Percentiles rank a stretch among this genome's conserved stretches.
phyloP scores from a whole-genome alignment of 2,888 invertebrate species.

The Hartigia nigra region DNA sequence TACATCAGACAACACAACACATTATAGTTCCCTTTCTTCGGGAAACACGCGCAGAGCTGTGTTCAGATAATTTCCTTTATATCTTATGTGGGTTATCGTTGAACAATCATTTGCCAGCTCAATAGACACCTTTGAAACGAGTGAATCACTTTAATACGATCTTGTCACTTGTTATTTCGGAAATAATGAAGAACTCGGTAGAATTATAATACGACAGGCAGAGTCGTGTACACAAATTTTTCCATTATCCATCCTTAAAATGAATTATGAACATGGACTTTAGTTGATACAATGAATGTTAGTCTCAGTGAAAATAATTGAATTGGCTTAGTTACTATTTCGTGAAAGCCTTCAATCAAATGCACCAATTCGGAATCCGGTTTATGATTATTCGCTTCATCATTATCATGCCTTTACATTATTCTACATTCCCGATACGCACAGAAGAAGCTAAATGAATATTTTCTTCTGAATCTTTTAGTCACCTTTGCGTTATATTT shows the following conservation, averaged over 20 bases:
- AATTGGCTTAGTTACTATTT: neutral
- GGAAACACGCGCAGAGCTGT: neutral
- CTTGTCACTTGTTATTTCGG: neutral
- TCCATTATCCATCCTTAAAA: neutral
- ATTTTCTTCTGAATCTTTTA: neutral
- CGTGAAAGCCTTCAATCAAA: neutral
- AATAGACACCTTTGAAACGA: neutral
- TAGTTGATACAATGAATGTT: neutral
- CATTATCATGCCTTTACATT: neutral
- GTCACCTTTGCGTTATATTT: neutral
- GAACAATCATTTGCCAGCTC: neutral
- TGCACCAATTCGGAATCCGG: neutral
- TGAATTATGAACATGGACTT: neutral
- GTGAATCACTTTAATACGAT: neutral
- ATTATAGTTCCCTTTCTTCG: neutral
- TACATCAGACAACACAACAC: neutral
- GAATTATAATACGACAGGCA: neutral
- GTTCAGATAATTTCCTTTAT: neutral
- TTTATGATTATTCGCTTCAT: neutral
- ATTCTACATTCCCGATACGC: neutral
- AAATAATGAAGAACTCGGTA: neutral
- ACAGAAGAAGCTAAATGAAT: neutral
- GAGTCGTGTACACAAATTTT: neutral
- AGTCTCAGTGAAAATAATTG: neutral
- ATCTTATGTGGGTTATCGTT: neutral